Evolutionary conservation across 2,113 vertebrate genomes (phyloP).

Genomic region (Ptychochromis oligacanthus): DNA sequence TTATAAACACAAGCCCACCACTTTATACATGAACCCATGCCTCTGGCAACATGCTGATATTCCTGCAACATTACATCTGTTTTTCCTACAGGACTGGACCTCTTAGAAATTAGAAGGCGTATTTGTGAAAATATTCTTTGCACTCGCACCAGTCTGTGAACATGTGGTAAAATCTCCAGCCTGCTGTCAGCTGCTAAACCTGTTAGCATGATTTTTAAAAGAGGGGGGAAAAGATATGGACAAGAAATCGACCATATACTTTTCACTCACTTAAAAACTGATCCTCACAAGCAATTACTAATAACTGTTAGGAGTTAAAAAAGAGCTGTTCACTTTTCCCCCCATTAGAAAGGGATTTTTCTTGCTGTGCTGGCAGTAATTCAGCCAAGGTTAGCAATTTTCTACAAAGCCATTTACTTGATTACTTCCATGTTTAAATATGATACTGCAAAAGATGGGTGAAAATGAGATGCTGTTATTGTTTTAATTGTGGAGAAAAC

Average conservation of each 20-base stretch:
- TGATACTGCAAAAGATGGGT: neutral
- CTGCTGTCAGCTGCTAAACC: neutral
- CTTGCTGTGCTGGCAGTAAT: neutral
- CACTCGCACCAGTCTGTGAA: neutral
- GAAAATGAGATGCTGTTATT: neutral
- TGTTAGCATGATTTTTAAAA: conserved; percentile 14
- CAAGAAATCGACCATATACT: conserved; percentile 13
- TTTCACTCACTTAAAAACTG: conserved; percentile 15
- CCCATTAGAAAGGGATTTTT: neutral
- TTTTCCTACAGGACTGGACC: conserved; percentile 4
- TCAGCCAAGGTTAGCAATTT: neutral
- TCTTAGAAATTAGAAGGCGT: conserved; percentile 24
- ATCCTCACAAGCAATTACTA: neutral
- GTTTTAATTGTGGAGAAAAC: neutral
- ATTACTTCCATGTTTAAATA: neutral
- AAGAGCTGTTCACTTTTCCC: neutral
- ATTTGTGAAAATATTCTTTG: conserved; percentile 24
- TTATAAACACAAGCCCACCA: conserved; percentile 5
- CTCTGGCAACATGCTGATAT: conserved; percentile 9
- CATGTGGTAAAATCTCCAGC: neutral
- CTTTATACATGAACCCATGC: conserved; percentile 5
- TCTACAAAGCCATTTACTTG: neutral
- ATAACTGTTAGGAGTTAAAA: neutral
- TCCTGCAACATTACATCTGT: conserved; percentile 21
- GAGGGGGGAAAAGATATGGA: neutral